Base-by-base conservation (phyloP, 2,797 vertebrate species). In the Dermochelys coriacea region DNA sequence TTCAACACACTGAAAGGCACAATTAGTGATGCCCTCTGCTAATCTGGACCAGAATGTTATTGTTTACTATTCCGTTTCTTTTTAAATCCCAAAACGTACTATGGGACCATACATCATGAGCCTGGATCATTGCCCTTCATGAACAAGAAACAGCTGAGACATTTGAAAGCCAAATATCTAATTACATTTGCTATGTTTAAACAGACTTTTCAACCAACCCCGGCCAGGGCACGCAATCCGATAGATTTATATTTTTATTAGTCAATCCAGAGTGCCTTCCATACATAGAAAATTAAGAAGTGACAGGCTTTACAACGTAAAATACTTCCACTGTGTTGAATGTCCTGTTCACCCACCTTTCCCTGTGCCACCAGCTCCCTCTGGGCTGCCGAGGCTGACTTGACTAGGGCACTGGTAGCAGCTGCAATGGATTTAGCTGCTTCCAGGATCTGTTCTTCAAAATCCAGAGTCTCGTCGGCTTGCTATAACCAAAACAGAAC, bases 381-480 rank as follows among this genome's bases (percentile, higher is more conserved):
- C 97, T 99, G 99, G 92, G 99, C 99, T 12, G 99, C 99, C 0
- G 99, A 99, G n/a, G 99, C 99, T 1, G 99, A 99, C 97, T 99
- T 99, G 96, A 99, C 99, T 6, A 99, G 98, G 85, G 99, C 99
- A 47, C 99, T 99, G 78, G 99, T 99, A 64, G 99, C 99, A 27
- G 99, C 99, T 61, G 99, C 99, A 85, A 99, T 99, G 97, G 99
- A 99, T 90, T 99, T 99, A 41, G 99, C 99, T 19, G 99, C 99
- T 98, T 99, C 99, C 88, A 99, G 98, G 96, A 99, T 99, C 98
- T 99, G 99, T 96, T 99, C 99, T 98, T 99, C 99, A 91, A 99
- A 99, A 98, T 99, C 99, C 98, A 99, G 98, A 12, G 99, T 99
- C 98, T 99, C 99, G 64, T 99, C 99, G 29, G 99, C 99, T 98